phyloP scores from a whole-genome alignment of 2,888 invertebrate genomes.

The Cephus pygmeus region DNA sequence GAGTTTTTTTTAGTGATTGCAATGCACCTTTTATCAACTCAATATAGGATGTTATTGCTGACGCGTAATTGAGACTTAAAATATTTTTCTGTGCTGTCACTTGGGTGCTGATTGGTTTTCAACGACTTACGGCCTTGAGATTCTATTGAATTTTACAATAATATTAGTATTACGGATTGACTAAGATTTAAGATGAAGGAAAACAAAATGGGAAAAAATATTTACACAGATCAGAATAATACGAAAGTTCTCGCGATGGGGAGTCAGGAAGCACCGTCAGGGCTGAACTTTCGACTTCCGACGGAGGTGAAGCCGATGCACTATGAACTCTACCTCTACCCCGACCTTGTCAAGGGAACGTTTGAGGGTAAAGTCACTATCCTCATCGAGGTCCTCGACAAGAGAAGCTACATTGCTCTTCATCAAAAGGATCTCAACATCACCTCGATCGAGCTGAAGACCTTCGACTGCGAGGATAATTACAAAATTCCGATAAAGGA shows the following conservation, averaged over 20 bases:
- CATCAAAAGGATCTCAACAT: conserved; percentile 68
- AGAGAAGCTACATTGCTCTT: conserved; percentile 66
- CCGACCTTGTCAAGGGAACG: conserved; percentile 71
- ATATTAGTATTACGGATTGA: neutral
- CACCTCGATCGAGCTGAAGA: conserved; percentile 63
- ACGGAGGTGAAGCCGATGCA: conserved; percentile 70
- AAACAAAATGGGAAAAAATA: neutral
- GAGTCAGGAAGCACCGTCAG: conserved; percentile 48
- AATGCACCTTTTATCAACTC: neutral
- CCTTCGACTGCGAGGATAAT: conserved; percentile 41
- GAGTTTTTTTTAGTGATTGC: neutral
- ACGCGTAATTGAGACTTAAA: neutral
- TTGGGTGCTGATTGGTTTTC: neutral
- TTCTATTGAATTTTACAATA: neutral
- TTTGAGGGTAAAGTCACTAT: conserved; percentile 73
- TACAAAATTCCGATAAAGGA: conserved; percentile 43
- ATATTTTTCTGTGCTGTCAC: neutral
- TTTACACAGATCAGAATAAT: conserved; percentile 6
- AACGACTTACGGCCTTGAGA: neutral
- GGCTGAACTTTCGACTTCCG: conserved; percentile 70
- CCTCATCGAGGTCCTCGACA: conserved; percentile 65
- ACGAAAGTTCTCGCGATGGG: conserved; percentile 34
- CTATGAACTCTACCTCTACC: conserved; percentile 75
- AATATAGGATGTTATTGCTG: neutral
- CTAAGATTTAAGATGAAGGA: neutral